Percentiles rank a stretch among this genome's conserved stretches.
Evolutionary conservation across 2,888 invertebrate genomes (phyloP).

Genomic region (Campaea margaritaria): DNA sequence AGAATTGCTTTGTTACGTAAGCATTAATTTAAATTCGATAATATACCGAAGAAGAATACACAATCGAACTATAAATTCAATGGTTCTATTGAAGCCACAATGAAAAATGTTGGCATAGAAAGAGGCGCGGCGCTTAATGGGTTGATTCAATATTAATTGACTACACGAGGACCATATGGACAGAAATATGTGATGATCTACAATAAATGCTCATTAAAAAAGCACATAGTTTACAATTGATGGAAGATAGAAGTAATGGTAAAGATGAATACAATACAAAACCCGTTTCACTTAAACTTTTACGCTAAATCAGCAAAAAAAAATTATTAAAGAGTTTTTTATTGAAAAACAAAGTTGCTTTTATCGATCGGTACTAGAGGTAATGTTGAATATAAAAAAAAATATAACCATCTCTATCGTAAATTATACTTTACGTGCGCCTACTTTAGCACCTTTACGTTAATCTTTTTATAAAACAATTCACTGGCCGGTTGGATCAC

Average conservation of each 20-base stretch:
- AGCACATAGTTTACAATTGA: no score
- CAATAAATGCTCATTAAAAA: not conserved
- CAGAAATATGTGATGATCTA: conserved; percentile 3
- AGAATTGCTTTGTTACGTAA: conserved; percentile 8
- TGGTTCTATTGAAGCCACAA: conserved; percentile 22
- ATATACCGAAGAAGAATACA: conserved; percentile 15
- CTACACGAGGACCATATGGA: not conserved
- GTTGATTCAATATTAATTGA: conserved; percentile 30
- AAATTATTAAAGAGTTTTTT: no score
- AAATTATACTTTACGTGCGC: not conserved
- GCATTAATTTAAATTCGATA: conserved; percentile 12
- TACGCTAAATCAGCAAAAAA: no score
- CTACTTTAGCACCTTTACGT: not conserved
- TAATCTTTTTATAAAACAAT: conserved; percentile 2
- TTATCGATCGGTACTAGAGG: no score
- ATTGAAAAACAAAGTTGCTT: no score
- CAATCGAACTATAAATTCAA: conserved; percentile 28
- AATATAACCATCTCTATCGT: not conserved
- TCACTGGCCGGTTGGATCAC: conserved; percentile 20
- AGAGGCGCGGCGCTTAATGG: conserved; percentile 25
- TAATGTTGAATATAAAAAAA: no score
- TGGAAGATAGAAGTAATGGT: no score
- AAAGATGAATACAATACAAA: no score
- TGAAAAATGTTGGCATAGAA: conserved; percentile 17
- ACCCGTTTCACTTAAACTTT: no score